Percentiles rank a stretch among this genome's conserved stretches.
These are phyloP conservation scores for Sinohyriopsis cumingii DNA, from an alignment of 2,888 invertebrate genomes.

Conservation along the genomic window DNA sequence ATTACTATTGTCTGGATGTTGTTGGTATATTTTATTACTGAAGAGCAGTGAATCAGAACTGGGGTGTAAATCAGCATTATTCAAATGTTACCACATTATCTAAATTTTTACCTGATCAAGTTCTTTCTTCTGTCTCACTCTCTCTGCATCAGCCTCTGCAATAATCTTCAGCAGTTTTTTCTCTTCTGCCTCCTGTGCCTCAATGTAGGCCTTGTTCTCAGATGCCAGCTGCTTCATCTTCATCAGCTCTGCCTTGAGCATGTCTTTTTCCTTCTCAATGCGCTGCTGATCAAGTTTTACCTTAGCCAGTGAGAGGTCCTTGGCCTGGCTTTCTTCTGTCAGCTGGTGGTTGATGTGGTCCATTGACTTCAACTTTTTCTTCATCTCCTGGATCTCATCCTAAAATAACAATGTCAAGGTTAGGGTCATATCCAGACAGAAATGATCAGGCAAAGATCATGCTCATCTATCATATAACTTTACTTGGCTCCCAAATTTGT, in stretches of 20 bases:
- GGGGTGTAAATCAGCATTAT: too few relatives aligned
- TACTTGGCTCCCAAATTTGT: too few relatives aligned
- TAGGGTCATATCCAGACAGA: background rate
- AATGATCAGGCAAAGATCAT: too few relatives aligned
- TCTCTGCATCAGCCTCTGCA: conserved; percentile 80
- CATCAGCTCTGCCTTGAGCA: conserved; percentile 77
- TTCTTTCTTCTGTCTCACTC: conserved; percentile 80
- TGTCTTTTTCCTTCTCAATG: conserved; percentile 80
- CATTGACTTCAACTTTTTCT: conserved; percentile 81
- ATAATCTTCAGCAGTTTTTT: conserved; percentile 80
- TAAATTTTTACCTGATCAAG: conserved; percentile 75
- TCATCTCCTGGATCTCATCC: conserved; percentile 73
- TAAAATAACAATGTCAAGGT: conserved; percentile 15
- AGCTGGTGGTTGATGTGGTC: conserved; percentile 85
- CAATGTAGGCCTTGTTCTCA: conserved; percentile 78
- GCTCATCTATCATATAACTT: too few relatives aligned
- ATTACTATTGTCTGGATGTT: too few relatives aligned
- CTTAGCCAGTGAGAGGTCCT: conserved; percentile 81
- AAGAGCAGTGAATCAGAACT: too few relatives aligned
- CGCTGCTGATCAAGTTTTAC: conserved; percentile 78
- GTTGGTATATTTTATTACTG: too few relatives aligned
- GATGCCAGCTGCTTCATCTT: conserved; percentile 75
- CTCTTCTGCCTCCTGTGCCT: conserved; percentile 79
- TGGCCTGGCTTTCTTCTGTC: conserved; percentile 83
- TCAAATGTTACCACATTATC: background rate